Conservation (phyloP, 2,113 vertebrate genomes). For the Marmota flaviventris region DNA sequence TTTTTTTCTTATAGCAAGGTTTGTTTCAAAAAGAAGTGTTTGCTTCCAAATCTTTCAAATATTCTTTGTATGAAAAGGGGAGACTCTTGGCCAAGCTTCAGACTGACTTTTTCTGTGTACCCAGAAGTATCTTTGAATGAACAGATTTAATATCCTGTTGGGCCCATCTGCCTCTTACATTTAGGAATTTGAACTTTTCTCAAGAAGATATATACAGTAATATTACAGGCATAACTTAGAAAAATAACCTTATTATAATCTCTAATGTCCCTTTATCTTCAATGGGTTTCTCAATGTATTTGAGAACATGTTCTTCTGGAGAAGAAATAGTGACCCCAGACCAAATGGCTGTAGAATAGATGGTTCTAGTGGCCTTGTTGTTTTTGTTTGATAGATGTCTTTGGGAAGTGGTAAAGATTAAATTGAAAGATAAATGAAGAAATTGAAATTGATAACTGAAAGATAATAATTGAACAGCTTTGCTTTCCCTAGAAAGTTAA, state of each 20-base stretch:
- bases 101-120: slow-evolving; percentile 12
- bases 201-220: background rate
- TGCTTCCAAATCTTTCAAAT: slow-evolving; percentile 32
- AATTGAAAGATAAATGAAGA: background rate
- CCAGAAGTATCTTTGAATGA: slow-evolving; percentile 55
- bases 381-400: background rate
- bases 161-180: background rate
- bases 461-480: background rate
- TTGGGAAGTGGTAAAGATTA: background rate
- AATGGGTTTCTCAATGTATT: background rate
- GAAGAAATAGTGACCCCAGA: background rate
- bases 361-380: background rate
- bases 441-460: background rate
- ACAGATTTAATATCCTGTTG: slow-evolving; percentile 32
- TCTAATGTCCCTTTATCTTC: background rate
- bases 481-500: background rate
- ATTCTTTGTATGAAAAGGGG: slow-evolving; percentile 22
- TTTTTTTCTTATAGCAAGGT: slow-evolving; percentile 41
- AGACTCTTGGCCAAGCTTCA: slow-evolving; percentile 9
- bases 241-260: background rate
- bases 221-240: background rate
- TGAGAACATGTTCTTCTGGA: background rate
- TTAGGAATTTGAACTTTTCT: slow-evolving; percentile 51
- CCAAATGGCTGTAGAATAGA: background rate
- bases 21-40: slow-evolving; percentile 39